Conservation (phyloP, 2,888 invertebrate species). For the Sceliomorpha sp. region DNA sequence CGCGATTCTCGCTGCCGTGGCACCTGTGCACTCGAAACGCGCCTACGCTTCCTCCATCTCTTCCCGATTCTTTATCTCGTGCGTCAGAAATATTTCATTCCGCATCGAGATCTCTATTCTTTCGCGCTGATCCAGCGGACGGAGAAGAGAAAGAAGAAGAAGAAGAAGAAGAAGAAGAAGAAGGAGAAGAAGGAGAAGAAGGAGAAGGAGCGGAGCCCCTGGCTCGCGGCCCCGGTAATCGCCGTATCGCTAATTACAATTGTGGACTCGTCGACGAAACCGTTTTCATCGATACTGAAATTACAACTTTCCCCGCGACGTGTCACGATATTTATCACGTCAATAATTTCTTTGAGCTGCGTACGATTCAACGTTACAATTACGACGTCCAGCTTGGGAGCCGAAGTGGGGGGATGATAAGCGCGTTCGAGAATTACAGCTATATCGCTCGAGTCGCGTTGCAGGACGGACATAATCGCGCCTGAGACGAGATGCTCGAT, state of each 20-base stretch:
- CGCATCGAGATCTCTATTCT: slow-evolving; percentile 1
- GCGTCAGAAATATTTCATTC: slow-evolving; percentile 29
- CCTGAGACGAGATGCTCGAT: slow-evolving; percentile 1
- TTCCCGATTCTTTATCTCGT: slow-evolving; percentile 53
- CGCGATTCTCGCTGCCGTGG: slow-evolving; percentile 65
- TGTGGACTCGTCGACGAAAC: slow-evolving; percentile 6
- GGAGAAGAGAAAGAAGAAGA: too few relatives aligned
- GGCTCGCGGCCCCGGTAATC: slow-evolving; percentile 21
- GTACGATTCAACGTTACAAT: slow-evolving; percentile 1
- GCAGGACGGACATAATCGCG: background rate
- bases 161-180: too few relatives aligned
- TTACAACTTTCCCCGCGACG: slow-evolving; percentile 22
- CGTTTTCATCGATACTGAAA: background rate
- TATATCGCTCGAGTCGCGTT: background rate
- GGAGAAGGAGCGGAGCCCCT: too few relatives aligned
- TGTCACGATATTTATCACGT: slow-evolving; percentile 6
- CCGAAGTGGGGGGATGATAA: too few relatives aligned
- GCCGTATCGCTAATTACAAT: slow-evolving; percentile 22
- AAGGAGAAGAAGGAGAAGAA: too few relatives aligned
- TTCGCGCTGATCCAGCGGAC: slow-evolving; percentile 33
- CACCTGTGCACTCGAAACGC: slow-evolving; percentile 71
- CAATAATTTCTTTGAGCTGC: background rate
- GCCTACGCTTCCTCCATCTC: slow-evolving; percentile 63
- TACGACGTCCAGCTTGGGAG: too few relatives aligned
- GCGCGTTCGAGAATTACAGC: background rate